Conservation (phyloP, 2,888 invertebrate species). For the Phortica okadai region DNA sequence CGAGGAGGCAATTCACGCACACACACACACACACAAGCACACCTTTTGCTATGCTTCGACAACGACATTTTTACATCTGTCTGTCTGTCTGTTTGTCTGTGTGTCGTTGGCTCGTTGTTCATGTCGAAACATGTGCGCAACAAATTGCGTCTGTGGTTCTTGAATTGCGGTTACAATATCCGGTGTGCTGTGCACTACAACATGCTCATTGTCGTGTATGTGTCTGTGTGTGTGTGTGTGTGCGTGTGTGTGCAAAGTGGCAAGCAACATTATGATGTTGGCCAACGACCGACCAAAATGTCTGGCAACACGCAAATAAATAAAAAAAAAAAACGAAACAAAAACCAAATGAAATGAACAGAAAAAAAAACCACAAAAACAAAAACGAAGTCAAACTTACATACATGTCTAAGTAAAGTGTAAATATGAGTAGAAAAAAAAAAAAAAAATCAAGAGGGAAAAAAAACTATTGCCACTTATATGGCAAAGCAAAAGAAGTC, state of each 20-base stretch:
- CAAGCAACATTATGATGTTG: constrained; percentile 20
- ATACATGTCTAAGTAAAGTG: not conserved
- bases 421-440: constrained; percentile 3
- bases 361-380: constrained; percentile 3
- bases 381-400: not conserved
- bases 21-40: too few species aligned
- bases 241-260: not conserved
- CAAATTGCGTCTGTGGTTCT: constrained; percentile 66
- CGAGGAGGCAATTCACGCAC: too few species aligned
- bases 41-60: too few species aligned
- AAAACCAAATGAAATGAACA: constrained; percentile 31
- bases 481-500: too few species aligned
- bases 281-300: constrained; percentile 4
- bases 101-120: not conserved
- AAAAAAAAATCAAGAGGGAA: not conserved
- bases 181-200: constrained; percentile 48
- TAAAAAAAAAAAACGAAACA: constrained; percentile 31
- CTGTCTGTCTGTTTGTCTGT: not conserved
- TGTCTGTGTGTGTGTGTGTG: not conserved
- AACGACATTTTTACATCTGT: not conserved
- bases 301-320: not conserved
- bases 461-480: too few species aligned
- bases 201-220: constrained; percentile 41
- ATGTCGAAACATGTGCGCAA: constrained; percentile 59
- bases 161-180: constrained; percentile 67